Base-by-base conservation (phyloP, 2,113 vertebrate genomes). In the Acinonyx jubatus region DNA sequence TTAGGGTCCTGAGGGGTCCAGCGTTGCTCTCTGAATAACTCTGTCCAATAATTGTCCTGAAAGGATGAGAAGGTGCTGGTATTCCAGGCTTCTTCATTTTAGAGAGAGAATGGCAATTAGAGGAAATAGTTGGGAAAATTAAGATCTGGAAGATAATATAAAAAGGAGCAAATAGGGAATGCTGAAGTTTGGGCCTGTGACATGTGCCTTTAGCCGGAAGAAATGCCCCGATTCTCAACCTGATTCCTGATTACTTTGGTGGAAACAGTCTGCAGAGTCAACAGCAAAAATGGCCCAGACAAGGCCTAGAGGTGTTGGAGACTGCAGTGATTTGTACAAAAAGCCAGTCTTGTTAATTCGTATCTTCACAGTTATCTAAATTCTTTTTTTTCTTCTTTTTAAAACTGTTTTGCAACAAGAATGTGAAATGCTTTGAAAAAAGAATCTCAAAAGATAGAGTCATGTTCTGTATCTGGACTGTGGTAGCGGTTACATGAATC, bases 401-500 rank as follows among this genome's bases (percentile, higher is more conserved):
- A 92, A 95, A 89, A 71, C 93, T 88, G 69, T 90, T 96, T 91
- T 93, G 89, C 87, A 96, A 65, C 66, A 83, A 66, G 78, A 89
- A 96, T 93, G 68, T 91, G 82, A 98, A 96, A 79, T 63, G 45
- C 65, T 94, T 98, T 87, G 91, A 13, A 80, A 84, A 96, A 91
- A 45, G 38, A 91, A 50, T 80, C 63, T 96, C 50, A 91, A 55
- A 91, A 96, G 27, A 91, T 93, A 57, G n/a, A 94, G 66, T 88
- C 5, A 29, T 71, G 27, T 66, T 95, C 83, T 93, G 38, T 87
- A 71, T 92, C 91, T 33, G 4, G 15, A 45, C 38, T 36, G 36
- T 52, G 73, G 57, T 82, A 36, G 57, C 87, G 57, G 86, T 96
- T 97, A 93, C 61, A 48, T 93, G 92, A 96, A 73, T 81, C 57